Evolutionary conservation across 1,140 invertebrate genomes (phyloP).

Genomic region (Tenebrio molitor): DNA sequence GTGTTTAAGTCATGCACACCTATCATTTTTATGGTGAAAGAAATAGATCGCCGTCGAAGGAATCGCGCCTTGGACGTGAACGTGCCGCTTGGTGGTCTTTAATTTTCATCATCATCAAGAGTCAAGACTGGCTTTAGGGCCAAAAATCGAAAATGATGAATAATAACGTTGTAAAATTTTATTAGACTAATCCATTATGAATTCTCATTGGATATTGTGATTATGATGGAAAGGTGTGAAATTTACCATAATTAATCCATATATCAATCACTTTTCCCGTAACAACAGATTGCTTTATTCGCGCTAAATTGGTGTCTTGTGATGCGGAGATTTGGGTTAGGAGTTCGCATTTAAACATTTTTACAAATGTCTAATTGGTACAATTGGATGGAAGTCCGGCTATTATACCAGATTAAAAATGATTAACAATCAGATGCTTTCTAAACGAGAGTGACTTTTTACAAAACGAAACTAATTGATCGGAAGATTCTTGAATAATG

Average conservation of each 20-base stretch:
- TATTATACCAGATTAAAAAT: constrained; percentile 16
- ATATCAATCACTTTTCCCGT: constrained; percentile 28
- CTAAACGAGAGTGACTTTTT: constrained; percentile 30
- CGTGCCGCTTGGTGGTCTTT: constrained; percentile 22
- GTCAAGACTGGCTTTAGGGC: constrained; percentile 13
- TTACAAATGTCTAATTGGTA: constrained; percentile 30
- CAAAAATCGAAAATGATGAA: constrained; percentile 27
- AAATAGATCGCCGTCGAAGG: constrained; percentile 21
- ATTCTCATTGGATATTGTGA: background rate
- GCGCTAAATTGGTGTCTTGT: constrained; percentile 1
- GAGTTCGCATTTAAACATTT: constrained; percentile 27
- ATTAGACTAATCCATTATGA: constrained; percentile 36
- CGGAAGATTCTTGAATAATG: constrained; percentile 19
- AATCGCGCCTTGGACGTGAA: constrained; percentile 9
- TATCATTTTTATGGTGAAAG: constrained; percentile 40
- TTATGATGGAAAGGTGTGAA: constrained; percentile 36
- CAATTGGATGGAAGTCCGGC: constrained; percentile 4
- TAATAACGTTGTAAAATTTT: constrained; percentile 26
- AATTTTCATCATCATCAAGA: constrained; percentile 33
- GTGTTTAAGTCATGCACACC: constrained; percentile 39
- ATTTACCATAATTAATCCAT: constrained; percentile 33
- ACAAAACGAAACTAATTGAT: background rate
- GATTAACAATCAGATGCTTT: constrained; percentile 22
- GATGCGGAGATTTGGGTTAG: constrained; percentile 16
- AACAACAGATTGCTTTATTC: constrained; percentile 26